Conservation (phyloP, 2,888 invertebrate genomes). For the Sarcophaga carnaria region DNA sequence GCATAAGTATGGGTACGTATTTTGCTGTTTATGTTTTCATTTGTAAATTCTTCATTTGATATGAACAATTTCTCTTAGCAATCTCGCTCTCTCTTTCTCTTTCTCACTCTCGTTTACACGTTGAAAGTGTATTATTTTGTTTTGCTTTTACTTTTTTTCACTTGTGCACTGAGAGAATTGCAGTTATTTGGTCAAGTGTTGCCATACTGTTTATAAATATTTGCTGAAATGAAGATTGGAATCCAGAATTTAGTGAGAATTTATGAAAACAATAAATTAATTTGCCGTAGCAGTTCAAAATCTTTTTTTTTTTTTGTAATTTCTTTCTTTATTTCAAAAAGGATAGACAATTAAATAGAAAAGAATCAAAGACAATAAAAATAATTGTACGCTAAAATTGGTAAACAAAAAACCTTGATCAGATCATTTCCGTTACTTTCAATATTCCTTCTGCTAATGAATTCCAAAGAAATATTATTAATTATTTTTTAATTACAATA, state of each 20-base stretch:
- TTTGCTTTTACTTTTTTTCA: neutral
- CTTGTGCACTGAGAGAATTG: constrained; percentile 43
- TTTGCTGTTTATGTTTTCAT: constrained; percentile 52
- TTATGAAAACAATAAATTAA: neutral
- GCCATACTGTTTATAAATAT: constrained; percentile 15
- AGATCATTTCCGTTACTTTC: no score
- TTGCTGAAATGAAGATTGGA: neutral
- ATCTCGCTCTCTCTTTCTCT: neutral
- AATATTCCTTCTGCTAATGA: no score
- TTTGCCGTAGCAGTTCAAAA: no score
- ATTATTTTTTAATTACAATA: no score
- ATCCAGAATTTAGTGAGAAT: neutral
- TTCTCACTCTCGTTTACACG: neutral
- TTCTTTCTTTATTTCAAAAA: no score
- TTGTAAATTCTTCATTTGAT: constrained; percentile 38
- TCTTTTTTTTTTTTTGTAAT: neutral
- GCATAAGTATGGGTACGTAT: constrained; percentile 14
- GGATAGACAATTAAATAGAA: no score
- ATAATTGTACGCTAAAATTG: no score
- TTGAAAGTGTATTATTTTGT: constrained; percentile 8
- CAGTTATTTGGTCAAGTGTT: constrained; percentile 43
- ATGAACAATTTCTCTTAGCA: neutral
- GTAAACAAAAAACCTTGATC: no score
- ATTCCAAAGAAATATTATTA: no score
- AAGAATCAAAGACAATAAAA: no score